Evolutionary conservation across 2,888 invertebrate species (phyloP).

Genomic region (Eubasilissa splendida): DNA sequence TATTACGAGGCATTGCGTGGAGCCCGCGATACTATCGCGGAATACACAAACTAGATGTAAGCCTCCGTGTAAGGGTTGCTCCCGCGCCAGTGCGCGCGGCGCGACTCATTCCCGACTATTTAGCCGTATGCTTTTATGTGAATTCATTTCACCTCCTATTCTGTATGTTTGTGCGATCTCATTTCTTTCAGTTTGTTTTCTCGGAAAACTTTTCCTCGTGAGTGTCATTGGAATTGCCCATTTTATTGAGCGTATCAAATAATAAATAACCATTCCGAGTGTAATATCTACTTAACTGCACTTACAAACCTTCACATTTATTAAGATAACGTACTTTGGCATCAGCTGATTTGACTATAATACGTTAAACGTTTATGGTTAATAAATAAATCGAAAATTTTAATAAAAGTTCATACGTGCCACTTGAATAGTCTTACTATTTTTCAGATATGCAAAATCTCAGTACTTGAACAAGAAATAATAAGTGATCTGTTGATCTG

Average conservation of each 20-base stretch:
- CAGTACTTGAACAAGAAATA: no score
- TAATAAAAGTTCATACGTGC: no score
- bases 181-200: neutral
- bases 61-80: conserved; percentile 4
- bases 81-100: neutral
- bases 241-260: conserved; percentile 28
- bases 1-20: conserved; percentile 51
- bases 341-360: no score
- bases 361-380: no score
- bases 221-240: conserved; percentile 4
- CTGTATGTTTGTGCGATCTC: conserved; percentile 6
- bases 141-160: conserved; percentile 5
- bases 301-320: no score
- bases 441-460: no score
- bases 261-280: conserved; percentile 27
- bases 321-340: no score
- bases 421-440: no score
- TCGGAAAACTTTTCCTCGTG: conserved; percentile 25
- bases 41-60: conserved; percentile 44
- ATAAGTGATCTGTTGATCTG: no score
- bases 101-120: conserved; percentile 17
- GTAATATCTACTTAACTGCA: no score
- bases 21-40: conserved; percentile 26
- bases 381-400: no score
- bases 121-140: conserved; percentile 25